Conservation (phyloP, 2,113 vertebrate species). For the Climacteris rufus region DNA sequence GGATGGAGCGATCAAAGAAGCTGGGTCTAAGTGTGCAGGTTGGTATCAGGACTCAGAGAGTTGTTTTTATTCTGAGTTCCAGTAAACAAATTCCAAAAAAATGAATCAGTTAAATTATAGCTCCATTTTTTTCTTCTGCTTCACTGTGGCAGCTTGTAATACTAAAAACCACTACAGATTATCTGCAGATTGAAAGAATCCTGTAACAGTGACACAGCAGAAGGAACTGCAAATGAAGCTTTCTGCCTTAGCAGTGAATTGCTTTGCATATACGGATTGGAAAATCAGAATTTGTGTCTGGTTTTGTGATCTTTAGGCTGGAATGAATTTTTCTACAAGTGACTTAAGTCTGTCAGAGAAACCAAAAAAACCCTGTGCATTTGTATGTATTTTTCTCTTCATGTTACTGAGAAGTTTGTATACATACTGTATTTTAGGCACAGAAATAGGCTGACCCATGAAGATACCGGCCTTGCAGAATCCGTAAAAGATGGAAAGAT, state of each 20-base stretch:
- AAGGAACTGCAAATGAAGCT: not conserved
- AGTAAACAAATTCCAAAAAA: not conserved
- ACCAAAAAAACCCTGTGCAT: not conserved
- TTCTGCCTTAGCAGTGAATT: not conserved
- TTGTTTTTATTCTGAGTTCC: not conserved
- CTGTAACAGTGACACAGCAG: not conserved
- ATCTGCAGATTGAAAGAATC: not conserved
- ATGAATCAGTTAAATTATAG: not conserved
- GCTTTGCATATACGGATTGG: not conserved
- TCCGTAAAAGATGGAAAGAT: not conserved
- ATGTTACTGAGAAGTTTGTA: not conserved
- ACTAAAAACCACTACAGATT: not conserved
- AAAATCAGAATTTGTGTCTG: not conserved
- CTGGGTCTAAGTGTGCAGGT: slow-evolving; percentile 92
- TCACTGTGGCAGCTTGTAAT: not conserved
- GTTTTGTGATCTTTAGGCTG: not conserved
- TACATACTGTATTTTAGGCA: not conserved
- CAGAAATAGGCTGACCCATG: not conserved
- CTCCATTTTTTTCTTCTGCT: not conserved
- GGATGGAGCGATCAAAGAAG: slow-evolving; percentile 89
- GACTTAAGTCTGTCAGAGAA: not conserved
- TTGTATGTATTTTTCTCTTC: not conserved
- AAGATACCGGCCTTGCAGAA: not conserved
- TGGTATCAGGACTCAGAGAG: not conserved
- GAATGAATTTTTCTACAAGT: not conserved